These are phyloP conservation scores for Furcula furcula DNA, from an alignment of 2,888 invertebrate genomes.

Conservation along the genomic window DNA sequence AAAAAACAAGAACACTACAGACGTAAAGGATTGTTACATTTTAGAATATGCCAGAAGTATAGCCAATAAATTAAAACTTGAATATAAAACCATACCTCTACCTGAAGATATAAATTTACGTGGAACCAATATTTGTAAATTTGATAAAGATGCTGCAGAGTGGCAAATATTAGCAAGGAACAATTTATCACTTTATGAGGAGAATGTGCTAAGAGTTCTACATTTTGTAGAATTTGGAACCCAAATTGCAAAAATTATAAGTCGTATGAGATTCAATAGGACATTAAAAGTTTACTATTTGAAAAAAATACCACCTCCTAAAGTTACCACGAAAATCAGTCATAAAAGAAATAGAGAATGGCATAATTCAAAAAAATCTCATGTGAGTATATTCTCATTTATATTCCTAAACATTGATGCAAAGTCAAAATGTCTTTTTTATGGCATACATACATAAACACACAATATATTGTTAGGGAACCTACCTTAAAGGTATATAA, in stretches of 20 bases:
- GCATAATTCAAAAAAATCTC: constrained; percentile 67
- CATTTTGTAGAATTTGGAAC: constrained; percentile 92
- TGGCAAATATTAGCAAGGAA: constrained; percentile 84
- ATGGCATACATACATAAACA: too few relatives aligned
- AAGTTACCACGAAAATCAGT: constrained; percentile 59
- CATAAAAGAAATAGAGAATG: constrained; percentile 69
- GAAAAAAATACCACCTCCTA: constrained; percentile 56
- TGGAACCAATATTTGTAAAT: constrained; percentile 85
- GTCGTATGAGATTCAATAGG: constrained; percentile 85
- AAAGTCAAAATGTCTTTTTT: too few relatives aligned
- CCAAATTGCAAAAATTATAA: constrained; percentile 84
- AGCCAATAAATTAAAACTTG: constrained; percentile 78
- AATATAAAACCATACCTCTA: constrained; percentile 84
- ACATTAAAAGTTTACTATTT: constrained; percentile 70
- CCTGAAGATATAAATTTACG: constrained; percentile 89
- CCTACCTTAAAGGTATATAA: too few relatives aligned
- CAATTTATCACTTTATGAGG: constrained; percentile 83
- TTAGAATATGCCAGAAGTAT: constrained; percentile 55
- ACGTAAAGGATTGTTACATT: constrained; percentile 43
- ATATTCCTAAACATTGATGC: too few relatives aligned
- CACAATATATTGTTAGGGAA: too few relatives aligned
- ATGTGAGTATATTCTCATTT: constrained; percentile 44
- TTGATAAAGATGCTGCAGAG: constrained; percentile 85
- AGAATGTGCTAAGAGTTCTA: constrained; percentile 87
- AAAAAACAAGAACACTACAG: constrained; percentile 36